Conservation (phyloP, 2,113 vertebrate species). For the Entelurus aequoreus region DNA sequence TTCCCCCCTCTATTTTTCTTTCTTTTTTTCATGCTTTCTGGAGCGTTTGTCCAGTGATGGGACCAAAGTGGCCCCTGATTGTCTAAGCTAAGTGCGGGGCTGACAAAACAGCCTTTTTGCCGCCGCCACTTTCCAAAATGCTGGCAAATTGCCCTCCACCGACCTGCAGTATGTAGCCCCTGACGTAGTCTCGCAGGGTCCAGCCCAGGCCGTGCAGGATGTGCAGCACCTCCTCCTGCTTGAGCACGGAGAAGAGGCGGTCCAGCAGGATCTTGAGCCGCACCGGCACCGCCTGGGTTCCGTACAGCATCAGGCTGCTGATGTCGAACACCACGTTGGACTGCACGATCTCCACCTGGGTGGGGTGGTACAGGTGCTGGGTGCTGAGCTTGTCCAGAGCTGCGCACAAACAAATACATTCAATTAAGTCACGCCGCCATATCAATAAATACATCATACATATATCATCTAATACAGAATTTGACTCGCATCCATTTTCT, state of each 20-base stretch:
- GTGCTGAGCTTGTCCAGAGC: constrained; percentile 94
- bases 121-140: constrained; percentile 27
- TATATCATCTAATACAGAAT: too few species aligned
- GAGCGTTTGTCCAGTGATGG: constrained; percentile 27
- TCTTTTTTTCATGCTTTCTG: constrained; percentile 26
- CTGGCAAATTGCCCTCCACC: constrained; percentile 32
- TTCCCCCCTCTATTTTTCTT: constrained; percentile 44
- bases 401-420: constrained; percentile 47
- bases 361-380: constrained; percentile 84
- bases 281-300: constrained; percentile 92
- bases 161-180: constrained; percentile 95
- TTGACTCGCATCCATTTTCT: too few species aligned
- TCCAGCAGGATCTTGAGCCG: constrained; percentile 96
- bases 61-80: constrained; percentile 48
- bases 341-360: constrained; percentile 97
- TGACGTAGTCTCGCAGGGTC: constrained; percentile 96
- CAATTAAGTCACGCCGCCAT: too few species aligned
- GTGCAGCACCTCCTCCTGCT: constrained; percentile 94
- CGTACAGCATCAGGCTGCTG: constrained; percentile 97
- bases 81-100: constrained; percentile 33
- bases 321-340: constrained; percentile 97
- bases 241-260: constrained; percentile 96
- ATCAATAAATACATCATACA: too few species aligned
- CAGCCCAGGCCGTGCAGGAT: constrained; percentile 95
- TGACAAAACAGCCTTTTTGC: constrained; percentile 10